Base-by-base conservation (phyloP, 2,797 vertebrate species). In the Toxotes lorentzi region DNA sequence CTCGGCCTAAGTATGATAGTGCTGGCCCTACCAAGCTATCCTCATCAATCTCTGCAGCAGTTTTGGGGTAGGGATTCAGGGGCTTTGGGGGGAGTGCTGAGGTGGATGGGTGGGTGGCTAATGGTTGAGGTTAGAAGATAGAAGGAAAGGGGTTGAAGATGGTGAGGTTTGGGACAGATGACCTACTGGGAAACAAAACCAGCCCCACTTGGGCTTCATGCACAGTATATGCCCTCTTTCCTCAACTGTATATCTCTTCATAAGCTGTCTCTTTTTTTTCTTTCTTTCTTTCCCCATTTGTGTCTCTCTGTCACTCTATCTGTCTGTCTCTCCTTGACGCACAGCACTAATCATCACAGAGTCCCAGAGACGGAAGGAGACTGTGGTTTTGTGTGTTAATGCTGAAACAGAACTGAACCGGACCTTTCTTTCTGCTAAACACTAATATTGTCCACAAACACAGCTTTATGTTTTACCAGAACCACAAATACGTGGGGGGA, bases 391-490 rank as follows among this genome's bases (percentile, higher is more conserved):
- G 58, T 81, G 84, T 82, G 76, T 86, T 89, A 91, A 91, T 89
- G 73, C 69, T 66, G 85, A 90, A 81, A 87, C 86, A 77, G 76
- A 90, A 76, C 71, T 78, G 51, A 87, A 78, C 76, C 9, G 60
- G 84, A 91, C 82, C 84, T 82, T 62, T 93, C 78, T 62, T 77
- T 89, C 90, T 91, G 81, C 83, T 79, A 56, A 87, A 88, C 77
- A 70, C 88, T 87, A 91, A 91, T 91, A 90, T 88, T 84, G 91
- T 91, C 89, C 85, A 89, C 87, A 91, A 92, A 91, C 89, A 87
- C 81, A 68, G 83, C 84, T 91, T 87, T 90, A 89, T 91, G 86
- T 91, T 89, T 87, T 71, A 91, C 83, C 85, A 86, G 74, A 78
- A 92, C 92, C 91, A 83, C 93, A 94, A 88, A 92, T 92, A 84